phyloP scores from a whole-genome alignment of 1,140 invertebrate species.

The Heliconius melpomene region DNA sequence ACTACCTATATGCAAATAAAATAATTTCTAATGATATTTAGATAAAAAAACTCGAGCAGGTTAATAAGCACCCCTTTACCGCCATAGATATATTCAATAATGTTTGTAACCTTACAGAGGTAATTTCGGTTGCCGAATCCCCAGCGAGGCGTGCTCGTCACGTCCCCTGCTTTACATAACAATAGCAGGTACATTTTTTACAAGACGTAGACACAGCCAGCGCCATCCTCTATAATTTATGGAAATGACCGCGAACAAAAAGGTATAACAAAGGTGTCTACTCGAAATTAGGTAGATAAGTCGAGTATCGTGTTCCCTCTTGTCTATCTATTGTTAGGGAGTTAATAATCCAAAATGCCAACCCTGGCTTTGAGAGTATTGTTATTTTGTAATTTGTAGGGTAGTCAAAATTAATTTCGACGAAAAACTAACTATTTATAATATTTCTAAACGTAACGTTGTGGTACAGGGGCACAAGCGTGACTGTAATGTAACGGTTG shows the following conservation, averaged over 20 bases:
- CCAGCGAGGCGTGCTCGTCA: constrained; percentile 56
- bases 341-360: constrained; percentile 67
- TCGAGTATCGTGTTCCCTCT: constrained; percentile 67
- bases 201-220: constrained; percentile 53
- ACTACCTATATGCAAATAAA: not conserved
- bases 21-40: not conserved
- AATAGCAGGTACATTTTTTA: constrained; percentile 72
- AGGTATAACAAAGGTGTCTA: constrained; percentile 78
- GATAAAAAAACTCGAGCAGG: not conserved
- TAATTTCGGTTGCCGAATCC: constrained; percentile 59
- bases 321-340: constrained; percentile 66
- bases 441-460: too few relatives aligned
- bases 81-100: constrained; percentile 32
- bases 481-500: not conserved
- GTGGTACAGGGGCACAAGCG: not conserved
- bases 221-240: constrained; percentile 76
- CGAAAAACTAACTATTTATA: not conserved
- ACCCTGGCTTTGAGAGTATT: constrained; percentile 48
- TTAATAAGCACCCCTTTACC: not conserved
- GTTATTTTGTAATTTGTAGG: constrained; percentile 25
- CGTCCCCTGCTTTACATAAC: constrained; percentile 72
- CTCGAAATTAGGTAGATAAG: constrained; percentile 78
- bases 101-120: constrained; percentile 26
- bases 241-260: constrained; percentile 77
- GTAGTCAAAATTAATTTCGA: constrained; percentile 43